These are phyloP conservation scores for Therioaphis trifolii DNA, from an alignment of 2,888 invertebrate species.

Conservation along the genomic window DNA sequence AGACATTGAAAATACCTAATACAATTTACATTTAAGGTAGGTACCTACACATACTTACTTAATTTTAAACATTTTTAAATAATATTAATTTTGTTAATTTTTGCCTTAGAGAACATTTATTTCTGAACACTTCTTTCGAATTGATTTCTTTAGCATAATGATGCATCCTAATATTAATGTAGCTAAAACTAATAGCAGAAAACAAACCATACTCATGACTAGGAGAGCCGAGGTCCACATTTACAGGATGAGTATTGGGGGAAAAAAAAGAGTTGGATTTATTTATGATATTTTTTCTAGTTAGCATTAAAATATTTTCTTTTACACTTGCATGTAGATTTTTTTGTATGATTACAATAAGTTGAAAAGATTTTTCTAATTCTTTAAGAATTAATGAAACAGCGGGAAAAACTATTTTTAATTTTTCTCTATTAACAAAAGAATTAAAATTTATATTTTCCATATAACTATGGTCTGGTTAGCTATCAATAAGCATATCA, in stretches of 20 bases:
- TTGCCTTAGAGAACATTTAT: background rate
- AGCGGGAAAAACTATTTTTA: slow-evolving; percentile 26
- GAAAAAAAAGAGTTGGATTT: background rate
- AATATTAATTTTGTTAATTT: background rate
- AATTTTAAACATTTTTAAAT: background rate
- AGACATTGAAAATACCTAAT: no score
- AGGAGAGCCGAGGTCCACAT: background rate
- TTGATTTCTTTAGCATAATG: background rate
- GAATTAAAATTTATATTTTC: slow-evolving; percentile 10
- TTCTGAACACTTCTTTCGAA: background rate
- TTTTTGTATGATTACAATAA: background rate
- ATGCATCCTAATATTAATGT: background rate
- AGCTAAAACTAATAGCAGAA: background rate
- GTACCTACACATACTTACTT: no score
- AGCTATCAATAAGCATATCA: no score
- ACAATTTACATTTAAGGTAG: no score
- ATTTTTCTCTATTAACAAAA: slow-evolving; percentile 5
- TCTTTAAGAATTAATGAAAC: slow-evolving; percentile 7
- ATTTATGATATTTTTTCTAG: background rate
- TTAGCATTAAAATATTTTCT: background rate
- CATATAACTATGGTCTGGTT: background rate
- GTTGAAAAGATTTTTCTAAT: slow-evolving; percentile 9
- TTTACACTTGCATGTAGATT: background rate
- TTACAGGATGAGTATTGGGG: slow-evolving; percentile 7
- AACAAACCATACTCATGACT: background rate